Evolutionary conservation across 2,888 invertebrate genomes (phyloP).

Genomic region (Linnaemya tessellans): DNA sequence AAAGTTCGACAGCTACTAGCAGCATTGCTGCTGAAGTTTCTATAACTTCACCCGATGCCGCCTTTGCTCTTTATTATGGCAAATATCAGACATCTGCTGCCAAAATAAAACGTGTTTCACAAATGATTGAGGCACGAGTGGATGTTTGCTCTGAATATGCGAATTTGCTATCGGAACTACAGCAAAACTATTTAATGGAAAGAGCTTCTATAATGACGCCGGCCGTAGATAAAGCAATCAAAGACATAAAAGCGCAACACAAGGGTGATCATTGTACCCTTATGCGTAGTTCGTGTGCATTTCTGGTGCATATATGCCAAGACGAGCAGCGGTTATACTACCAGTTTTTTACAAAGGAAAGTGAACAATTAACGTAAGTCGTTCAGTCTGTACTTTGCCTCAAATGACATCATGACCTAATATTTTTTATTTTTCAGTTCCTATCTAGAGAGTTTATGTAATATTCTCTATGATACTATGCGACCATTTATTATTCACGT

Average conservation of each 20-base stretch:
- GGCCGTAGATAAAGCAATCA: slow-evolving; percentile 88
- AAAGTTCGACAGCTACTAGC: slow-evolving; percentile 6
- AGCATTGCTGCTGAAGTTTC: slow-evolving; percentile 76
- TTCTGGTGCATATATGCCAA: slow-evolving; percentile 95
- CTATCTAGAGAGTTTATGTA: slow-evolving; percentile 93
- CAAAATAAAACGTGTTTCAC: slow-evolving; percentile 91
- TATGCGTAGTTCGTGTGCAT: slow-evolving; percentile 93
- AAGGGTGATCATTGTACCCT: slow-evolving; percentile 92
- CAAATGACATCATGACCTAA: not conserved
- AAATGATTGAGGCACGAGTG: slow-evolving; percentile 91
- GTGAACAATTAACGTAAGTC: slow-evolving; percentile 87
- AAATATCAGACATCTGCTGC: slow-evolving; percentile 97
- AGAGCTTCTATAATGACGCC: slow-evolving; percentile 88
- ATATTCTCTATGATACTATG: slow-evolving; percentile 94
- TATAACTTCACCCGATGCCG: slow-evolving; percentile 85
- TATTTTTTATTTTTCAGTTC: slow-evolving; percentile 83
- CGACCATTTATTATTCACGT: slow-evolving; percentile 97
- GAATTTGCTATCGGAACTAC: slow-evolving; percentile 89
- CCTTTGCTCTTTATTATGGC: slow-evolving; percentile 95
- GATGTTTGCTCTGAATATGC: slow-evolving; percentile 89
- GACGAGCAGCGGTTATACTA: slow-evolving; percentile 96
- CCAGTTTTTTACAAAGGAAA: slow-evolving; percentile 92
- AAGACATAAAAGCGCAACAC: slow-evolving; percentile 86
- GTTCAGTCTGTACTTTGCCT: not conserved
- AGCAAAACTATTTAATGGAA: slow-evolving; percentile 91